Evolutionary conservation across 2,888 invertebrate species (phyloP).

Genomic region (Sesia bembeciformis): DNA sequence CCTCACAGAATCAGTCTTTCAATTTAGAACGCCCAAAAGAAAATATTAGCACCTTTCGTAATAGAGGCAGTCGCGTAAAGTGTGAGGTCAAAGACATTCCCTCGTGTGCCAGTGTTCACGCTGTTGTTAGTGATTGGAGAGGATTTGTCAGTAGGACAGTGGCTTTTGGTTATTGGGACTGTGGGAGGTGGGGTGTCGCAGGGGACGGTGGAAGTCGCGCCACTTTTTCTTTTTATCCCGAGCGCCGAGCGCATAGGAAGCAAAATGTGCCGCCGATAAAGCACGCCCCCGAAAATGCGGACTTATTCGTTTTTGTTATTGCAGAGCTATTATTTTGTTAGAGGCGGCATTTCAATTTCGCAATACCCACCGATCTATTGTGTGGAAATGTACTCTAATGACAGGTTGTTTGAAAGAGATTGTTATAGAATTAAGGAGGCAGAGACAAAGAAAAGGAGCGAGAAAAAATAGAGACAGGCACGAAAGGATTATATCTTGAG

Average conservation of each 20-base stretch:
- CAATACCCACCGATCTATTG: neutral
- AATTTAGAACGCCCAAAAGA: slow-evolving; percentile 23
- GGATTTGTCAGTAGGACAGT: slow-evolving; percentile 29
- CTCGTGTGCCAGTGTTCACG: slow-evolving; percentile 6
- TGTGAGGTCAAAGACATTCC: neutral
- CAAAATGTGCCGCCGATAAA: slow-evolving; percentile 42
- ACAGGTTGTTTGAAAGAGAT: no score
- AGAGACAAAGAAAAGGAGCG: no score
- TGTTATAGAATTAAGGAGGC: no score
- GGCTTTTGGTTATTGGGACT: slow-evolving; percentile 22
- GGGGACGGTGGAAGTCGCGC: slow-evolving; percentile 22
- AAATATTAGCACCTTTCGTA: slow-evolving; percentile 19
- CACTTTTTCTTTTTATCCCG: slow-evolving; percentile 17
- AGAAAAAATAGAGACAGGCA: no score
- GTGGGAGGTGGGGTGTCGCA: slow-evolving; percentile 7
- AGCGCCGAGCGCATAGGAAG: slow-evolving; percentile 30
- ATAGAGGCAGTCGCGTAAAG: slow-evolving; percentile 2
- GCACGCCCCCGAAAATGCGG: slow-evolving; percentile 33
- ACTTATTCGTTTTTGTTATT: slow-evolving; percentile 19
- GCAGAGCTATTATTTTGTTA: slow-evolving; percentile 7
- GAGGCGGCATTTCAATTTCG: neutral
- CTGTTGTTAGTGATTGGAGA: slow-evolving; percentile 13
- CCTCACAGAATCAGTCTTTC: slow-evolving; percentile 20
- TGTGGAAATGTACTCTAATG: no score
- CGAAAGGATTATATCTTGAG: no score